phyloP scores from a whole-genome alignment of 2,888 invertebrate species.

The Erpobdella octoculata region DNA sequence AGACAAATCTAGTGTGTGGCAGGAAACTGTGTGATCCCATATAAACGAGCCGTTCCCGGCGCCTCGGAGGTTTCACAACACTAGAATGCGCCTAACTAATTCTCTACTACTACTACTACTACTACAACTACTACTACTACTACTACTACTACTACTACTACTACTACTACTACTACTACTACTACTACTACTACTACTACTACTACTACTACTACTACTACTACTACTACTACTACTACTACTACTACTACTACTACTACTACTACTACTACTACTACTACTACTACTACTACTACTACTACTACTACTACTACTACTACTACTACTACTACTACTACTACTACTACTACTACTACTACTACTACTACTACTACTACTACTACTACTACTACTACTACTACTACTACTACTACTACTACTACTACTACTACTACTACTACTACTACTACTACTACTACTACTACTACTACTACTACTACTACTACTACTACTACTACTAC shows the following conservation, averaged over 20 bases:
- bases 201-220: constrained; percentile 25
- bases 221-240: constrained; percentile 25
- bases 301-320: constrained; percentile 24
- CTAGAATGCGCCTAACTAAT: no score
- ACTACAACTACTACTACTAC: neutral
- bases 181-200: constrained; percentile 25
- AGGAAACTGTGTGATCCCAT: no score
- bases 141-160: constrained; percentile 15
- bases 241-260: constrained; percentile 24
- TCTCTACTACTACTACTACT: no score
- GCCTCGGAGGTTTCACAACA: no score
- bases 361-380: constrained; percentile 23
- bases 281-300: constrained; percentile 23
- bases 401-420: constrained; percentile 24
- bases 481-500: constrained; percentile 14
- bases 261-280: constrained; percentile 25
- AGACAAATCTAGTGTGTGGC: no score
- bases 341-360: constrained; percentile 22
- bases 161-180: constrained; percentile 25
- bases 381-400: constrained; percentile 25
- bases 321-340: constrained; percentile 23
- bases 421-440: constrained; percentile 23
- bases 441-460: constrained; percentile 24
- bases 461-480: constrained; percentile 1
- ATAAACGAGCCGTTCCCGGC: no score